Percentiles rank a stretch among this genome's conserved stretches.
These are phyloP conservation scores for Pachycephus smyrnensis DNA, from an alignment of 2,888 invertebrate genomes.

Conservation along the genomic window DNA sequence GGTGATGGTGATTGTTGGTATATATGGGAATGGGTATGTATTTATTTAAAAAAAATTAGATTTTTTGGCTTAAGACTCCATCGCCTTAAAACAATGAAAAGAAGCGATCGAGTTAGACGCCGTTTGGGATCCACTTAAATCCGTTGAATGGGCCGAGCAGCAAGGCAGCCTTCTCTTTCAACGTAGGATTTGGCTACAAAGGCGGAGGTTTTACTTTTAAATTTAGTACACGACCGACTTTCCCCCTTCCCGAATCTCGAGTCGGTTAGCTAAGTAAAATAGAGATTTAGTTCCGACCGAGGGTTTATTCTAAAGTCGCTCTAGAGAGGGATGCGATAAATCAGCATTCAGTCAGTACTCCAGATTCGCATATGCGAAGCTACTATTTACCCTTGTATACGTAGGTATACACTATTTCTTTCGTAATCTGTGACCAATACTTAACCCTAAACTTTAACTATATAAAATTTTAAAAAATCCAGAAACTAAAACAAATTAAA, in stretches of 20 bases:
- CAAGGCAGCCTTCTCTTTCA: constrained; percentile 52
- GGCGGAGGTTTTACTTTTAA: constrained; percentile 63
- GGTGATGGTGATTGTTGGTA: not conserved
- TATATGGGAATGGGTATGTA: constrained; percentile 2
- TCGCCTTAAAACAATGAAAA: constrained; percentile 38
- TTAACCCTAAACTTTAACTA: not conserved
- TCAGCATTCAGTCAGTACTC: constrained; percentile 31
- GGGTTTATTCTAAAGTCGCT: constrained; percentile 52
- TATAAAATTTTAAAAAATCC: not conserved
- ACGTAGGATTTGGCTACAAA: constrained; percentile 59
- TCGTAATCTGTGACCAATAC: not conserved
- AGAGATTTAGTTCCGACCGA: constrained; percentile 52
- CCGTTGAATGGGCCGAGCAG: constrained; percentile 50
- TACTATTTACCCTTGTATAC: not conserved
- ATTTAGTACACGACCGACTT: constrained; percentile 60
- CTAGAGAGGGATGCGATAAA: constrained; percentile 32
- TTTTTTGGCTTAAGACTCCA: constrained; percentile 25
- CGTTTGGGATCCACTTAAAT: constrained; percentile 53
- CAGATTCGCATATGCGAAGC: not conserved
- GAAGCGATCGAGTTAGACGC: constrained; percentile 28
- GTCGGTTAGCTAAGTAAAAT: constrained; percentile 54
- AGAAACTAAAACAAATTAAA: too few relatives aligned
- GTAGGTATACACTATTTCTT: not conserved
- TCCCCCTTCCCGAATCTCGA: constrained; percentile 32
- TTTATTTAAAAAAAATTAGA: constrained; percentile 7